Base-by-base conservation (phyloP, 2,888 invertebrate genomes). In the Coenonympha glycerion region DNA sequence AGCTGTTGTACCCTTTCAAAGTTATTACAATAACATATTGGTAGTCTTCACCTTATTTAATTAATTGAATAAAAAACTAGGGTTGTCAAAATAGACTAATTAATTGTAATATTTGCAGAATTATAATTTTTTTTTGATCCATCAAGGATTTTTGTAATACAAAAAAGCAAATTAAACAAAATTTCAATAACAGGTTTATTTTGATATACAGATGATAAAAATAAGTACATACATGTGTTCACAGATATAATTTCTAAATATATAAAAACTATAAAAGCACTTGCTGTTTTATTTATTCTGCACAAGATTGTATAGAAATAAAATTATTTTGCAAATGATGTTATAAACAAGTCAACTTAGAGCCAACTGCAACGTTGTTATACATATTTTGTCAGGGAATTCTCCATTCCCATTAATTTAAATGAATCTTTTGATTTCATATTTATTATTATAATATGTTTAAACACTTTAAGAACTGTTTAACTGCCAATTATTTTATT, bases 121-220 rank as follows among this genome's bases (percentile, higher is more conserved):
- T 28, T 5, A 6, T 16, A 16, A 33, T 8, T 9, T 2, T 16
- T 16, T 33, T 16, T 15, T 33, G 33, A 33, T 33, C 16, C 4
- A 18, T 9, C 8, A 30, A 28, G 28, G 28, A 30, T 8, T 30
- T 30, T 33, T 36, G 15, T 13, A 13, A 24, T 22, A 19, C 28
- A 18, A 19, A 55, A 64, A 74, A 69, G 73, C 60, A 69, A 74
- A 68, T 62, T 65, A 69, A 81, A 75, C 76, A 77, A 77, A 21
- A 74, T 74, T 78, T 78, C 66, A 69, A 70, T 82, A 85, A 83
- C 83, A 83, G 80, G 71, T 84, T 84, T 82, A 81, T 80, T 84
- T 76, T 67, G 69, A 80, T 80, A 80, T 80, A 83, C 73, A 79
- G 75, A 73, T 69, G 68, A 80, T 79, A 71, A 69, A 55, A 74